A percentile compares a stretch with the other conserved stretches of the same genome.
phyloP scores from a whole-genome alignment of 30 jellyfish, hydroid and myxozoan species.

The Cassiopea xamachana region DNA sequence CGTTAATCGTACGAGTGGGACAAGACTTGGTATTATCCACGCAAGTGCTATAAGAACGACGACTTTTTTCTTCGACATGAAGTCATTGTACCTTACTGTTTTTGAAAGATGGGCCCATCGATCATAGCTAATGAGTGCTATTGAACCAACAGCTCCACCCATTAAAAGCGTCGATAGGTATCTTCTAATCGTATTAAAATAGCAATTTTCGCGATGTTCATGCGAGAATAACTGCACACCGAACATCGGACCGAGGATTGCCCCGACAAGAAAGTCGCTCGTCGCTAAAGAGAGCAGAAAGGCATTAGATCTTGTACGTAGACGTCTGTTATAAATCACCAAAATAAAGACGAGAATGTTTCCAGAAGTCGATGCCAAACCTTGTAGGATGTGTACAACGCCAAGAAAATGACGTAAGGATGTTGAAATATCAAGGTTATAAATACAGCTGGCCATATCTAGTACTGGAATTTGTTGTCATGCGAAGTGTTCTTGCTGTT shows the following conservation, averaged over 20 bases:
- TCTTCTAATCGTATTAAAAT: slow-evolving; percentile 53
- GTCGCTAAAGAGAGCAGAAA: slow-evolving; percentile 71
- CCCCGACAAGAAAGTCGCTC: slow-evolving; percentile 83
- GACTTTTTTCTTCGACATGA: slow-evolving; percentile 60
- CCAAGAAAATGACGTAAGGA: slow-evolving; percentile 44
- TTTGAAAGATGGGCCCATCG: slow-evolving; percentile 72
- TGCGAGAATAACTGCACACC: slow-evolving; percentile 52
- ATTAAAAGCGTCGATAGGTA: slow-evolving; percentile 64
- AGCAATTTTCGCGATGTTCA: slow-evolving; percentile 50
- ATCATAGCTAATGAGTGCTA: slow-evolving; percentile 77
- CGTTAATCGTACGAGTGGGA: slow-evolving; percentile 70
- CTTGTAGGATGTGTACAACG: slow-evolving; percentile 37
- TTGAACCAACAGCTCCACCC: slow-evolving; percentile 81
- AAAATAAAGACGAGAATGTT: slow-evolving; percentile 57
- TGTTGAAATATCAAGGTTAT: slow-evolving; percentile 32
- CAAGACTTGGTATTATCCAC: slow-evolving; percentile 80
- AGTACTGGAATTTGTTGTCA: too few species aligned
- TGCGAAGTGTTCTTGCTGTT: too few species aligned
- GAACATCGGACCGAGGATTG: slow-evolving; percentile 58
- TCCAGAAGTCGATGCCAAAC: slow-evolving; percentile 36
- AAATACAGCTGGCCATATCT: slow-evolving; percentile 35
- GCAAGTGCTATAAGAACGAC: slow-evolving; percentile 32
- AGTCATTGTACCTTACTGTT: slow-evolving; percentile 42
- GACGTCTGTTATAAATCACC: slow-evolving; percentile 28
- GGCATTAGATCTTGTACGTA: slow-evolving; percentile 60